These are phyloP conservation scores for Rynchops niger DNA, from an alignment of 2,113 vertebrate genomes.

Conservation along the genomic window DNA sequence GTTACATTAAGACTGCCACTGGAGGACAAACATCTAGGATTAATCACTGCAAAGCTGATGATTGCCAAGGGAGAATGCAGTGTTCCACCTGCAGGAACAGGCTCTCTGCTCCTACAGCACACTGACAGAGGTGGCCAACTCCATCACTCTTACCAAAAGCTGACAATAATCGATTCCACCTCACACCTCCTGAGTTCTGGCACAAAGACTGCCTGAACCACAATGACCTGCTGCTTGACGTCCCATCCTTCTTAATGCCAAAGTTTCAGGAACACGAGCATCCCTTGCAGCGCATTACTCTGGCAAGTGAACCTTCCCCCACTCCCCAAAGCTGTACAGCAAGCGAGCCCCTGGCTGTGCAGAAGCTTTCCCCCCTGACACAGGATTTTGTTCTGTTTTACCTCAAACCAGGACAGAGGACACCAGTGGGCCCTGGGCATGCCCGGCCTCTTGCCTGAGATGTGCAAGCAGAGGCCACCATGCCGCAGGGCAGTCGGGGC, in stretches of 20 bases:
- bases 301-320: neutral
- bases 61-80: neutral
- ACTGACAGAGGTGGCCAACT: neutral
- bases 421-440: neutral
- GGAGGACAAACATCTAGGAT: neutral
- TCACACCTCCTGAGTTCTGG: neutral
- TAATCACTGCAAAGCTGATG: neutral
- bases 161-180: neutral
- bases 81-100: neutral
- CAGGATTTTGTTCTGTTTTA: too few relatives aligned
- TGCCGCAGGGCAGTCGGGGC: neutral
- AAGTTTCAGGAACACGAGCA: neutral
- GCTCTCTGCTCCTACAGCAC: neutral
- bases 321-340: neutral
- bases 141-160: neutral
- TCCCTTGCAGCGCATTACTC: neutral
- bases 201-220: neutral
- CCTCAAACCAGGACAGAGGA: too few relatives aligned
- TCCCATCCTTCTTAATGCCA: neutral
- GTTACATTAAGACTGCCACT: neutral
- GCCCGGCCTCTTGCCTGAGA: neutral
- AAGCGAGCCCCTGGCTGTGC: rapidly evolving
- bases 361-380: neutral
- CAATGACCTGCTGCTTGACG: neutral
- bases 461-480: neutral